phyloP scores from a whole-genome alignment of 2,888 invertebrate genomes.

The Dasysyrphus tricinctus region DNA sequence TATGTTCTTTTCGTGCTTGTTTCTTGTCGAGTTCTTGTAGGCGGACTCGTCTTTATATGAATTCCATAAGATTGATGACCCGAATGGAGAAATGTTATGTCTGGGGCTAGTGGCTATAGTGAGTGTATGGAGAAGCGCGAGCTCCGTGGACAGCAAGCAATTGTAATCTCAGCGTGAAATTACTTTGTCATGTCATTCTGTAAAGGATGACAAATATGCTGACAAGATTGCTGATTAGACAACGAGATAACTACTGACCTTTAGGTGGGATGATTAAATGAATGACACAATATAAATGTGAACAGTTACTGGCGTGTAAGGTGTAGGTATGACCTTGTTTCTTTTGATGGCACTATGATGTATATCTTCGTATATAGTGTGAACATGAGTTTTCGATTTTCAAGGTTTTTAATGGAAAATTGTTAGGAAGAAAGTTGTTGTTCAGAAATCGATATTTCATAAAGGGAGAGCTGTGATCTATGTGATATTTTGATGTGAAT shows the following conservation, averaged over 20 bases:
- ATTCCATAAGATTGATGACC: conserved; percentile 70
- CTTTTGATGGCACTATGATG: conserved; percentile 22
- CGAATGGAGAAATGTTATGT: conserved; percentile 44
- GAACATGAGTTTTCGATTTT: conserved; percentile 40
- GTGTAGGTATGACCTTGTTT: conserved; percentile 56
- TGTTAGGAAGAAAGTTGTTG: conserved; percentile 58
- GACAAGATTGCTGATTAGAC: conserved; percentile 72
- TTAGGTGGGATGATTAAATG: conserved; percentile 65
- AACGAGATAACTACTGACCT: conserved; percentile 64
- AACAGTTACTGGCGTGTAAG: conserved; percentile 9
- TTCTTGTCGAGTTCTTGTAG: conserved; percentile 45
- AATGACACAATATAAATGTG: conserved; percentile 22
- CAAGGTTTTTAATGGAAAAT: conserved; percentile 35
- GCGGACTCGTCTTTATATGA: conserved; percentile 46
- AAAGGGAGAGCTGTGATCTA: conserved; percentile 11
- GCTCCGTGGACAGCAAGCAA: conserved; percentile 4
- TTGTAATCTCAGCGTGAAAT: conserved; percentile 60
- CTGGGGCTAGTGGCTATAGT: not conserved
- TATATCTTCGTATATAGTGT: conserved; percentile 15
- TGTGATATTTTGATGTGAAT: conserved; percentile 5
- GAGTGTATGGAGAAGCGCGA: not conserved
- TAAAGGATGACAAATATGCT: conserved; percentile 70
- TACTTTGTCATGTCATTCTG: conserved; percentile 57
- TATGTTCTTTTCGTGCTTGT: conserved; percentile 46
- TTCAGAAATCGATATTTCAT: conserved; percentile 17